Percentiles rank a stretch among this genome's conserved stretches.
These are phyloP conservation scores for Radopholus similis DNA, from an alignment of 1,140 invertebrate genomes.

Conservation along the genomic window DNA sequence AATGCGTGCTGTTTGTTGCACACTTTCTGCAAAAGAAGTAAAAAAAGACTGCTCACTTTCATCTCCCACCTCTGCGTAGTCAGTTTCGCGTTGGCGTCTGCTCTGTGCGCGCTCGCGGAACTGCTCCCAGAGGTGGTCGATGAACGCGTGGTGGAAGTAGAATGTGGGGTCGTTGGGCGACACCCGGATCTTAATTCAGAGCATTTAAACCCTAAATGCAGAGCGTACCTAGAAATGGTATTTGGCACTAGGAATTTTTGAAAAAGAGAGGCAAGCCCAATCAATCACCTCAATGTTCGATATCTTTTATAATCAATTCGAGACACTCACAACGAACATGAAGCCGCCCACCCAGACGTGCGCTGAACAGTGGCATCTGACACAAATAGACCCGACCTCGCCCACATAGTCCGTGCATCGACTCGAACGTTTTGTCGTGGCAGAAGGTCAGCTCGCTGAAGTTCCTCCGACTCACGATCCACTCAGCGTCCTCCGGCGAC, in stretches of 20 bases:
- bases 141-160: constrained; percentile 61
- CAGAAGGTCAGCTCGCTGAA: constrained; percentile 57
- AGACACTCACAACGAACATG: constrained; percentile 60
- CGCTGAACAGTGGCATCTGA: constrained; percentile 12
- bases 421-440: constrained; percentile 60
- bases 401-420: constrained; percentile 51
- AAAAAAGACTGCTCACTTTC: not conserved
- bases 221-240: too few relatives aligned
- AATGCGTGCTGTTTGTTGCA: constrained; percentile 47
- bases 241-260: too few relatives aligned
- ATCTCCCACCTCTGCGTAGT: constrained; percentile 48
- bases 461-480: constrained; percentile 50
- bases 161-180: constrained; percentile 48
- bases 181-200: too few relatives aligned
- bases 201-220: too few relatives aligned
- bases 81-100: constrained; percentile 49
- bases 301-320: too few relatives aligned
- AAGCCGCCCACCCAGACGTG: constrained; percentile 60
- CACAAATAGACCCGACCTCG: not conserved
- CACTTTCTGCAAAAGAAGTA: constrained; percentile 44
- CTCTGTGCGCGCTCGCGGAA: constrained; percentile 57
- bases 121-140: constrained; percentile 61
- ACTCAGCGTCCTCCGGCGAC: constrained; percentile 49
- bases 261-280: too few relatives aligned
- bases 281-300: too few relatives aligned